phyloP scores from a whole-genome alignment of 2,113 vertebrate species.

The Ceratotherium simum region DNA sequence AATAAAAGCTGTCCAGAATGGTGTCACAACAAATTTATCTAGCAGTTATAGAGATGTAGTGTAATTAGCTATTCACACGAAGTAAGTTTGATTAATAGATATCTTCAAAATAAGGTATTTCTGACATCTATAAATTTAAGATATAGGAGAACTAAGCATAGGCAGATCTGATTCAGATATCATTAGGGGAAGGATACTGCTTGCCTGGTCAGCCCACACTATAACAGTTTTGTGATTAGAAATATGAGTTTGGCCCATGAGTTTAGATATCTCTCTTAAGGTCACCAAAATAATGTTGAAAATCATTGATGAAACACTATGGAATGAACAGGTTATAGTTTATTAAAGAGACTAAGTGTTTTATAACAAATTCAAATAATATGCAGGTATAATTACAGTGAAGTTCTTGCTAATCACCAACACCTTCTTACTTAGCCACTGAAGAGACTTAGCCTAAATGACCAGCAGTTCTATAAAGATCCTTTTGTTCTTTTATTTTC shows the following conservation, averaged over 20 bases:
- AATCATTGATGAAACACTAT: not conserved
- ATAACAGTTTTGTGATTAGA: not conserved
- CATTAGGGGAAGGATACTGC: not conserved
- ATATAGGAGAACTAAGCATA: not conserved
- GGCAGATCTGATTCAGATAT: not conserved
- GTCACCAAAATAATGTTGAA: not conserved
- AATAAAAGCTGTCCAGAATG: not conserved
- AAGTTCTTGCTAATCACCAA: not conserved
- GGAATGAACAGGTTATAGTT: not conserved
- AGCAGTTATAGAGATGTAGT: not conserved
- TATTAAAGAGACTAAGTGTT: not conserved
- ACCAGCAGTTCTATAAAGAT: not conserved
- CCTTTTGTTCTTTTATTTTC: not conserved
- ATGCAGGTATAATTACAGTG: not conserved
- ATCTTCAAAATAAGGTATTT: slow-evolving; percentile 16
- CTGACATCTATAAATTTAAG: not conserved
- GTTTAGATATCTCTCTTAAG: not conserved
- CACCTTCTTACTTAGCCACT: not conserved
- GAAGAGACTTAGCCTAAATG: not conserved
- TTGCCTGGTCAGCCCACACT: not conserved
- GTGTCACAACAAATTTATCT: not conserved
- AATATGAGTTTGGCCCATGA: not conserved
- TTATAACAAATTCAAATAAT: slow-evolving; percentile 8
- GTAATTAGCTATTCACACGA: not conserved
- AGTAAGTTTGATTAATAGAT: not conserved